phyloP scores from a whole-genome alignment of 2,888 invertebrate genomes.

The Eristalinus aeneus region DNA sequence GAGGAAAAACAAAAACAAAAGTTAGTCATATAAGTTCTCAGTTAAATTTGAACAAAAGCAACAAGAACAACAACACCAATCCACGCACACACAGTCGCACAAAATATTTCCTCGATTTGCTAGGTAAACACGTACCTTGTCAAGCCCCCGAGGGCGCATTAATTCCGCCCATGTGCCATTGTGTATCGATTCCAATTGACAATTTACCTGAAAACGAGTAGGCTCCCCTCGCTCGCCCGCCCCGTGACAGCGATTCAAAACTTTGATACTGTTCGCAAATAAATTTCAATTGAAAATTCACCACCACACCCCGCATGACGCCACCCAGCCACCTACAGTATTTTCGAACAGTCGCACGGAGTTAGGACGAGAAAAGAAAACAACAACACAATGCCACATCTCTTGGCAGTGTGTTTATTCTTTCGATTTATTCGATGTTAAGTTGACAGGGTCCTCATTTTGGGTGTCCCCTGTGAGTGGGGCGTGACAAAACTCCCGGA shows the following conservation, averaged over 20 bases:
- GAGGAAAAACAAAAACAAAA: conserved; percentile 26
- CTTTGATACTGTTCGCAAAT: conserved; percentile 40
- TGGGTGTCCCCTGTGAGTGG: background rate
- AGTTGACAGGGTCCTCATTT: background rate
- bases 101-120: conserved; percentile 4
- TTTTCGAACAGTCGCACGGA: background rate
- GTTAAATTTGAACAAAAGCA: conserved; percentile 3
- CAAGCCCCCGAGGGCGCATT: conserved; percentile 3
- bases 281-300: conserved; percentile 56
- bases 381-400: background rate
- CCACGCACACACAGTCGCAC: background rate
- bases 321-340: background rate
- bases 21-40: conserved; percentile 5
- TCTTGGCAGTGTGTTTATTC: background rate
- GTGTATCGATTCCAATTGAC: conserved; percentile 48
- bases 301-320: background rate
- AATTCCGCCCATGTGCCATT: background rate
- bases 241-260: background rate
- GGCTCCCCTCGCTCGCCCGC: background rate
- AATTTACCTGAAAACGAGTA: conserved; percentile 25
- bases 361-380: conserved; percentile 11
- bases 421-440: background rate
- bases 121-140: background rate
- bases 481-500: background rate
- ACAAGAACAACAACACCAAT: background rate